Evolutionary conservation across 1,140 invertebrate species (phyloP), one percentile per base, ranked within the genome.

Genomic region (Pseudomyrmex gracilis): DNA sequence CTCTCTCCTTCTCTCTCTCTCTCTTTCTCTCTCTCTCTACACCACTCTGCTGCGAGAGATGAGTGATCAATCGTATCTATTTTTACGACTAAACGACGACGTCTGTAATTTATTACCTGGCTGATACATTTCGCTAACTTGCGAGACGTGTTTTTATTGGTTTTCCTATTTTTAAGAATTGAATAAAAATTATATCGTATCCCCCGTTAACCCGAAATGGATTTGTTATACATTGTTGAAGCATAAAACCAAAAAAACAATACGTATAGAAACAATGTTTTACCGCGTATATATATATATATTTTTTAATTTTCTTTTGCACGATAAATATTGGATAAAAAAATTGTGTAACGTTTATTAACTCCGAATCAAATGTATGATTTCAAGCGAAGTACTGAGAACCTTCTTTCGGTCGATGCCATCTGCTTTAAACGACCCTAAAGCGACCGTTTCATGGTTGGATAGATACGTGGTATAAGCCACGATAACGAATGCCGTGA

Each of bases 21-120:
- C 63, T 85, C 83, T 34, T 87, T 89, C 88, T 85, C 87, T 85
- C 74, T 70, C 64, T 74, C 63, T 85, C 80, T 89, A 89, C 85
- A 88, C 78, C 73, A 87, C 89, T 34, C 7, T 34, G 34, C 34
- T 34, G 34, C 34, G 34, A 34, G 89, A 90, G 78, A 83, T 58
- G 20, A 43, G 47, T 17, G 17, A 57, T 8, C 20, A 34, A 61
- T 49, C 34, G 10, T 45, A 45, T 57, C n/a, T 57, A 71, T 45
- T 73, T 73, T 73, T 34, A 20, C 15, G 24, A n/a, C 17, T 45
- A 57, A 24, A 51, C 9, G 24, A 22, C 9, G 47, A 51, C 3
- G 17, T 45, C 57, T 45, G 43, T 45, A 13, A 4, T 9, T 73
- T 45, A 17, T 15, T 43, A 43, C 13, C n/a, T 17, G n/a, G 10